phyloP scores from a whole-genome alignment of 2,888 invertebrate species.

The Esperia sulphurella region DNA sequence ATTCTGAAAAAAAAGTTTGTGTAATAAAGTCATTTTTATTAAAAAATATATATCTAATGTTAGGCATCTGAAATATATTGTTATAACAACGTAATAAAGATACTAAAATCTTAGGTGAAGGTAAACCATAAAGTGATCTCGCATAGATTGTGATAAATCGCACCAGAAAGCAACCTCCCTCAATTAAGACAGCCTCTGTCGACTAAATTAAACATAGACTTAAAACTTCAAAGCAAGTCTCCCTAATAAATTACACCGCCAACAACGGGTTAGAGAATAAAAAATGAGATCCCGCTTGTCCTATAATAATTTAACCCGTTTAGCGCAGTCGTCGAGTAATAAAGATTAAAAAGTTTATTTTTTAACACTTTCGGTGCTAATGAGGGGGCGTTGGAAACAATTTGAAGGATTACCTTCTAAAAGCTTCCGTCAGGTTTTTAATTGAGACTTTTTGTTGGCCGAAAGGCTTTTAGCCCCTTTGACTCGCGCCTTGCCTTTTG shows the following conservation, averaged over 20 bases:
- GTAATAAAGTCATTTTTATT: too few species aligned
- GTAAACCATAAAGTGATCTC: background rate
- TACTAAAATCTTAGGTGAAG: too few species aligned
- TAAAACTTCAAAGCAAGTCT: constrained; percentile 56
- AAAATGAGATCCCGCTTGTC: constrained; percentile 67
- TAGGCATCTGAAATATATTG: too few species aligned
- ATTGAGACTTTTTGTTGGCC: constrained; percentile 77
- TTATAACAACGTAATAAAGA: too few species aligned
- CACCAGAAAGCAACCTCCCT: constrained; percentile 41
- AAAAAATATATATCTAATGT: too few species aligned
- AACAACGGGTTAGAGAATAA: constrained; percentile 66
- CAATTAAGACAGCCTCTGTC: constrained; percentile 50
- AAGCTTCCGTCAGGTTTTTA: constrained; percentile 79
- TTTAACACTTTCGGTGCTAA: constrained; percentile 79
- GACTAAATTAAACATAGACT: constrained; percentile 61
- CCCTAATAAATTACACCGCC: constrained; percentile 61
- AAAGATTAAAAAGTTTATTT: constrained; percentile 80
- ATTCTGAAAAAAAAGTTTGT: too few species aligned
- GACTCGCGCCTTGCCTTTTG: constrained; percentile 59
- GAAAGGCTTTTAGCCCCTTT: constrained; percentile 77
- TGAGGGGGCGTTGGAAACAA: constrained; percentile 80
- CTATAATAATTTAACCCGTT: constrained; percentile 77
- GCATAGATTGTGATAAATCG: constrained; percentile 29
- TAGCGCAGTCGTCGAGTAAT: constrained; percentile 74
- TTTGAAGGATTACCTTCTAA: constrained; percentile 80